Evolutionary conservation across 2,888 invertebrate genomes (phyloP), one percentile per base, ranked within the genome.

Genomic region (Poecilobothrus nobilitatus): DNA sequence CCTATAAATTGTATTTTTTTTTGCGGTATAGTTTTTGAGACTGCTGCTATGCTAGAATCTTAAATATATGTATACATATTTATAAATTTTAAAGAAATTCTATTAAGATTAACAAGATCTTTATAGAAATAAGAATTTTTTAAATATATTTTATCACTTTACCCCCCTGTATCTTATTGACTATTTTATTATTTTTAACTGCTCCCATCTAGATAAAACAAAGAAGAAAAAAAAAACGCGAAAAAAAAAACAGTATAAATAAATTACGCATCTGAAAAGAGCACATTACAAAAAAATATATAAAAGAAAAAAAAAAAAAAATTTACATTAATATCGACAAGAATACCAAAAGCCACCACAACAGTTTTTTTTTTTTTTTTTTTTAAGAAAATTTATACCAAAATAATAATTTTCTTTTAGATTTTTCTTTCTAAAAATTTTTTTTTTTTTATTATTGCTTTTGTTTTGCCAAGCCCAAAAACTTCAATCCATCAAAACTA

Each of bases 401-500:
- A 53, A 53, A 53, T 53, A 53, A 53, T 53, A 53, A 53, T 53
- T 53, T 53, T 53, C 53, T 53, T 53, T 12, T 2, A 15, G 1
- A 9, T 53, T 53, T 53, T 53, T 6, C 18, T 53, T n/a, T 53
- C 18, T 15, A 27, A n/a, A n/a, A n/a, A n/a, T n/a, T n/a, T n/a
- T n/a, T n/a, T n/a, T n/a, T n/a, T n/a, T n/a, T n/a, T 41, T 41
- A 5, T 8, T 62, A 62, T 20, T 62, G 21, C 10, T 20, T n/a
- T 62, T 64, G 2, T 27, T 27, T 27, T 18, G 37, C 65, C 65
- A 37, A 65, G 20, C 65, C 65, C 65, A 63, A 65, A 65, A 65
- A 65, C 65, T 65, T 37, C 65, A 65, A 65, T 65, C 65, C 65
- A 65, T 65, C 65, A 65, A 65, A 65, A 65, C 65, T 65, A 65